phyloP scores from a whole-genome alignment of 2,888 invertebrate species.

The Glyphotaelius pellucidus region DNA sequence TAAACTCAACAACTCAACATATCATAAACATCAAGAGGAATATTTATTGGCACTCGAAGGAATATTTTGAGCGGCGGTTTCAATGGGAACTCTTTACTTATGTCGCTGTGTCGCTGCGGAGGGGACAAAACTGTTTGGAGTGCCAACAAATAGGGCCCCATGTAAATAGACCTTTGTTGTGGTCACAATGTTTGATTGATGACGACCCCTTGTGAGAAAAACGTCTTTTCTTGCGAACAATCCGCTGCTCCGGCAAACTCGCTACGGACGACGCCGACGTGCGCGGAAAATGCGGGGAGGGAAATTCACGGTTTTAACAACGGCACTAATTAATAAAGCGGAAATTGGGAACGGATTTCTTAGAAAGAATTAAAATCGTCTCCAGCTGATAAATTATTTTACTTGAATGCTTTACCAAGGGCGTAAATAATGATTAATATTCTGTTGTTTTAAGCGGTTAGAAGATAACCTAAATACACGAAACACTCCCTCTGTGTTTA shows the following conservation, averaged over 20 bases:
- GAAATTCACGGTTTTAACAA: constrained; percentile 28
- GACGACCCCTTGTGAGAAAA: constrained; percentile 48
- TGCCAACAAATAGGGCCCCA: constrained; percentile 55
- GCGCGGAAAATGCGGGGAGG: background rate
- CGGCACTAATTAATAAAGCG: constrained; percentile 41
- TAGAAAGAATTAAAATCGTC: background rate
- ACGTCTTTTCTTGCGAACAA: constrained; percentile 50
- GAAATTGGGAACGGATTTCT: constrained; percentile 15
- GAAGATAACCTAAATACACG: background rate
- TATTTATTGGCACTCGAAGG: constrained; percentile 33
- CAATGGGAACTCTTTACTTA: constrained; percentile 35
- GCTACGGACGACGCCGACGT: background rate
- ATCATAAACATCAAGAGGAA: constrained; percentile 28
- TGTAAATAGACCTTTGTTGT: constrained; percentile 61
- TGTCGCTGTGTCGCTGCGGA: constrained; percentile 3
- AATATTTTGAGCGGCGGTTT: constrained; percentile 29
- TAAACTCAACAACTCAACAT: background rate
- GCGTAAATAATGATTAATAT: background rate
- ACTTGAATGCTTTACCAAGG: background rate
- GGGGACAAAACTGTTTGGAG: constrained; percentile 49
- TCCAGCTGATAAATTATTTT: constrained; percentile 12
- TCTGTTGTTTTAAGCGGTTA: background rate
- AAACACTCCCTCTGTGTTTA: no score
- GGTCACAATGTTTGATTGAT: constrained; percentile 61
- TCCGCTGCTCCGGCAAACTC: constrained; percentile 18